Base-by-base conservation (phyloP, 2,797 vertebrate species). In the Macropus fuliginosus region DNA sequence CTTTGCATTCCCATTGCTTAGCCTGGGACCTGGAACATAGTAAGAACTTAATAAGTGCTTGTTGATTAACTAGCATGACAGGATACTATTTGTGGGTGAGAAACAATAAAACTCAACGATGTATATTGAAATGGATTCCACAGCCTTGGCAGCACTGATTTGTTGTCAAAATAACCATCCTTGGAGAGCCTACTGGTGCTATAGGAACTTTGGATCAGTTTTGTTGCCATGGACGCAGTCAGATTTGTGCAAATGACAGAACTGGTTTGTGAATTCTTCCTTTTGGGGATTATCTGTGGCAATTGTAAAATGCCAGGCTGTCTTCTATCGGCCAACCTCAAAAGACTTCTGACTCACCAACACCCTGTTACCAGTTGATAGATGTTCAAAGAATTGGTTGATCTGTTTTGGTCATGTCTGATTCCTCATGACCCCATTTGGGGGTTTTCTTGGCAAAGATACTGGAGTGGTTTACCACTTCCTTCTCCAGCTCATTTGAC, bases 241-340 rank as follows among this genome's bases (percentile, higher is more conserved):
- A 81, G 74, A 81, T 24, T 46, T 81, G n/a, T 81, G 74, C 3
- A 46, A 81, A 10, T 81, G 34, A n/a, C 62, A 29, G 62, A n/a
- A 66, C 3, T 16, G 74, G 40, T 81, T 81, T 40, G 18, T 46
- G 40, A 40, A 81, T 21, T 81, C n/a, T 46, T 21, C 55, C 90
- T 89, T 91, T 14, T 81, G 21, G 62, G 74, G 89, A 54, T 96
- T 91, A 66, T 27, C 81, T 74, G 90, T 74, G 90, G 56, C 31
- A 92, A 55, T 91, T 91, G 92, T 91, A 94, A 96, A 95, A 94
- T 91, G 93, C 93, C 94, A 96, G 27, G 10, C 94, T 94, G 90
- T 94, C 57, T 66, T 62, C 24, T 1, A 40, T 55, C 90, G 59
- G 21, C 87, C 66, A 93, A 66, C 91, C 93, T 95, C 66, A 95